phyloP scores from a whole-genome alignment of 2,888 invertebrate species.

The Cecidostiba fungosa region DNA sequence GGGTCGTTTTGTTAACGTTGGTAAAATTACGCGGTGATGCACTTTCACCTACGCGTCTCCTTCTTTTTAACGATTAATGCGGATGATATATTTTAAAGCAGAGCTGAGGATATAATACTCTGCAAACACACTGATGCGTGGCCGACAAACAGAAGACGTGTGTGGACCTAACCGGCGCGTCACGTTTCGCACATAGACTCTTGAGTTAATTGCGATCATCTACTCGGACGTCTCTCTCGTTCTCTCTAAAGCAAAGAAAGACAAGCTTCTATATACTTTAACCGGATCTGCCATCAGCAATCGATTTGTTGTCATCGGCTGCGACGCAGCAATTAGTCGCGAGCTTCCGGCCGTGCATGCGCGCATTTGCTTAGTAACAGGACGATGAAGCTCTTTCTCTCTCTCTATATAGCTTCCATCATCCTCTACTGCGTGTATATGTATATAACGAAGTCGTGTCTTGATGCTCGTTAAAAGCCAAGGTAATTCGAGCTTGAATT shows the following conservation, averaged over 20 bases:
- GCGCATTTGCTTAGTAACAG: constrained; percentile 62
- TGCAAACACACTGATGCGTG: neutral
- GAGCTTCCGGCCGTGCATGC: neutral
- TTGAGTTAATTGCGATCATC: constrained; percentile 49
- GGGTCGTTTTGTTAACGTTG: no score
- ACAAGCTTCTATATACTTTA: neutral
- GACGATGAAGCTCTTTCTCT: constrained; percentile 53
- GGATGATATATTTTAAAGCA: neutral
- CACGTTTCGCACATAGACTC: constrained; percentile 46
- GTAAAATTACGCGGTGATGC: constrained; percentile 19
- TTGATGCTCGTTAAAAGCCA: constrained; percentile 65
- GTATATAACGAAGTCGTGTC: constrained; percentile 53
- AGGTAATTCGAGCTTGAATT: constrained; percentile 59
- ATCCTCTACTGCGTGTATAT: constrained; percentile 62
- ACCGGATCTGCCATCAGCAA: neutral
- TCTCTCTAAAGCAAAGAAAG: neutral
- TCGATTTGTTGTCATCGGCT: constrained; percentile 69
- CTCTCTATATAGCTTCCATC: constrained; percentile 55
- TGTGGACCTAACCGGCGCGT: neutral
- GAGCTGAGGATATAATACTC: constrained; percentile 32
- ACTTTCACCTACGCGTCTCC: constrained; percentile 14
- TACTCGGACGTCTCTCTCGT: neutral
- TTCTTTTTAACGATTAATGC: no score
- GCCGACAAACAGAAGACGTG: neutral
- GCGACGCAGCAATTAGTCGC: constrained; percentile 20